Percentiles rank a stretch among this genome's conserved stretches.
Conservation (phyloP, 2,797 vertebrate species). For the Ispidina picta region DNA sequence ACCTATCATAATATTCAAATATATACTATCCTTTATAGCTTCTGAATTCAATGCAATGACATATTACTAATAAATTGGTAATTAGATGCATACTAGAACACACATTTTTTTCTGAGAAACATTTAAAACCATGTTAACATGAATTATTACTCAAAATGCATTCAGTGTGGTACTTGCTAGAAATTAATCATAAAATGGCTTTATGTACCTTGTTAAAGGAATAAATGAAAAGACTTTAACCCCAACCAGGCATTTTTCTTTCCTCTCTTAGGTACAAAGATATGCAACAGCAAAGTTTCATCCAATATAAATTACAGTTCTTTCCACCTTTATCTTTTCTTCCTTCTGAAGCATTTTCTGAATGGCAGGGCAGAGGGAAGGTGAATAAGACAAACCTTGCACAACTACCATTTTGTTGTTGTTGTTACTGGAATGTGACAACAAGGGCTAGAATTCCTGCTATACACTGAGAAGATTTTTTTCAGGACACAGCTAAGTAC, state of each 20-base stretch:
- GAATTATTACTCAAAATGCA: neutral
- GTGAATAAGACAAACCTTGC: neutral
- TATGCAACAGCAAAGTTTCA: neutral
- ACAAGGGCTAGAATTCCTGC: neutral
- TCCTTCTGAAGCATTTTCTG: neutral
- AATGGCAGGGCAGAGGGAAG: neutral
- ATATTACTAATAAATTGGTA: neutral
- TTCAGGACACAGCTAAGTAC: neutral
- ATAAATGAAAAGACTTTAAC: neutral
- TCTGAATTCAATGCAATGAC: neutral
- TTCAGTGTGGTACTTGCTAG: neutral
- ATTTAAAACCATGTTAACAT: neutral
- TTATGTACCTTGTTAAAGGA: neutral
- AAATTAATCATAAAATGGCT: neutral
- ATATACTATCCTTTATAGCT: neutral
- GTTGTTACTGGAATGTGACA: neutral
- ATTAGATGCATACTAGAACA: neutral
- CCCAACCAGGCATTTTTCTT: neutral
- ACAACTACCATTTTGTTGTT: neutral
- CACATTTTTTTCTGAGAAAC: neutral
- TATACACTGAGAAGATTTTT: neutral
- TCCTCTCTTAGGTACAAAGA: neutral
- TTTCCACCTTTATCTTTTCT: neutral
- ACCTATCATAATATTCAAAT: neutral
- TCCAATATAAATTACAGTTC: neutral